Conservation (phyloP, 2,888 invertebrate species). For the Synergus itoensis region DNA sequence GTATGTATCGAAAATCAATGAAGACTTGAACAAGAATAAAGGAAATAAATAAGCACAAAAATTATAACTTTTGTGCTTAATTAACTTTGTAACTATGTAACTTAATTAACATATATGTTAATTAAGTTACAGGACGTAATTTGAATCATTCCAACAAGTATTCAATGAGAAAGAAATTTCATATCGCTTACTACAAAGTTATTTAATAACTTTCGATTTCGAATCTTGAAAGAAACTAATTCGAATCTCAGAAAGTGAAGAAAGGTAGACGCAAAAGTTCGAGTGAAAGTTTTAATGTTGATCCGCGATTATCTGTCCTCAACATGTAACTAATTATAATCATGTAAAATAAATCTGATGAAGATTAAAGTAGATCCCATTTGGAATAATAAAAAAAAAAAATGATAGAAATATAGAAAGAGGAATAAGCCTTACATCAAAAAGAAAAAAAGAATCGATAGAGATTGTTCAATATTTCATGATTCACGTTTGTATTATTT, state of each 20-base stretch:
- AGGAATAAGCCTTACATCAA: not conserved
- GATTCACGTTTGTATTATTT: not conserved
- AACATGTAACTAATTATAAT: not conserved
- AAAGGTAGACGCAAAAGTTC: constrained; percentile 7
- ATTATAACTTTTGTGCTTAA: too few relatives aligned
- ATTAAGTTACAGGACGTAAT: not conserved
- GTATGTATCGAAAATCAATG: not conserved
- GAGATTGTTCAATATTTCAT: not conserved
- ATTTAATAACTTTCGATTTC: constrained; percentile 34
- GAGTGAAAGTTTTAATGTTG: constrained; percentile 25
- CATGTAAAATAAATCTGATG: not conserved
- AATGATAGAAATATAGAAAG: not conserved
- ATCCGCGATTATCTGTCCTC: not conserved
- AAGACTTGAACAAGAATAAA: too few relatives aligned
- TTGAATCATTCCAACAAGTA: not conserved
- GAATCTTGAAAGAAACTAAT: not conserved
- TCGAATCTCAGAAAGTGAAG: constrained; percentile 13
- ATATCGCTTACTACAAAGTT: not conserved
- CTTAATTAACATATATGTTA: too few relatives aligned
- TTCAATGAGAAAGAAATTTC: not conserved
- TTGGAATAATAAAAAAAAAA: not conserved
- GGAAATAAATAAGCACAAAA: not conserved
- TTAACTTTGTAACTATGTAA: too few relatives aligned
- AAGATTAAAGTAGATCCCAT: not conserved
- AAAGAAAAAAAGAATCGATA: not conserved